Base-by-base conservation (phyloP, 1,140 invertebrate genomes). In the Potamilus streckersoni region DNA sequence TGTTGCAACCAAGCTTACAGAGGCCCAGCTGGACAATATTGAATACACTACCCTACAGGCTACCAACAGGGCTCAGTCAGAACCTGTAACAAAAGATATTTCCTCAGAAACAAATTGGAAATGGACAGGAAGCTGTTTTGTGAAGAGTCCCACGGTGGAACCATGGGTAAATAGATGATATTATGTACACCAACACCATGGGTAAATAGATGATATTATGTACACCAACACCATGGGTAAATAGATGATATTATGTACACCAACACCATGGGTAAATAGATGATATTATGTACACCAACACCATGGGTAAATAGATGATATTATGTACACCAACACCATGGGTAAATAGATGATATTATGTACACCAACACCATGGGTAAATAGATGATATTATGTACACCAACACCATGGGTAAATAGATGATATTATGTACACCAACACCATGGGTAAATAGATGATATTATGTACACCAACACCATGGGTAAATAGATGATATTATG, bases 101-200 rank as follows among this genome's bases (percentile, higher is more conserved):
- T 56, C 67, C 63, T 62, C 79, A 68, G 77, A 79, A 20, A 78
- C 78, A 55, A 56, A 74, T n/a, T 86, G 83, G 85, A 84, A 80
- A 73, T 87, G 85, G 85, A 85, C 84, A 58, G 86, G 88, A 19
- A 87, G 82, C 55, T 83, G 82, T 70, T 87, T 87, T 83, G 83
- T 86, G n/a, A 83, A 87, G 63, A 85, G 84, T 72, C 83, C 87
- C 19, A 85, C 83, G 16, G 72, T 84, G 1, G 95, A 97, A 86
- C 95, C 95, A 0, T 95, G 95, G 93, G 89, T 89, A 82, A 81
- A 76, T 81, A n/a, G 62, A 19, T 19, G 3, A 19, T 68, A n/a
- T 16, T 19, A 19, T 61, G 23, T 31, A 68, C 31, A 31, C 38
- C 19, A 55, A 0, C 19, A n/a, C n/a, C n/a, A n/a, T n/a, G n/a